A percentile compares a stretch with the other conserved stretches of the same genome.
Evolutionary conservation across 2,113 vertebrate genomes (phyloP).

Genomic region (Synodontis membranacea): DNA sequence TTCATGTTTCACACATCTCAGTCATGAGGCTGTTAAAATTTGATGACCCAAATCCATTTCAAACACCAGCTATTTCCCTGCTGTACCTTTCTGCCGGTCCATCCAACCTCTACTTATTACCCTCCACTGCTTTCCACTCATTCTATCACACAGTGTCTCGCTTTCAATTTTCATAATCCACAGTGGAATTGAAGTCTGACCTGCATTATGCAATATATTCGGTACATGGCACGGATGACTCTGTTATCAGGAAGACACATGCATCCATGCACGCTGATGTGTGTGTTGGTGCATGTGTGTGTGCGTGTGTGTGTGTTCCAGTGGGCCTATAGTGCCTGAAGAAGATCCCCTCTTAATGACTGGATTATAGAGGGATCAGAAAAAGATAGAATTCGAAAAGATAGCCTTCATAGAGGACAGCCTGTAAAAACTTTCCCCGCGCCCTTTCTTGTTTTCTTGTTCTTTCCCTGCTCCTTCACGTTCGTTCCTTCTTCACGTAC

Average conservation of each 20-base stretch:
- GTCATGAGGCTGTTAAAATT: constrained; percentile 21
- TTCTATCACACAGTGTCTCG: neutral
- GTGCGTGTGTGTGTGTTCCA: constrained; percentile 5
- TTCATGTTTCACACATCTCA: neutral
- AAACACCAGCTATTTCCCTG: neutral
- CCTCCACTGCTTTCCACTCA: neutral
- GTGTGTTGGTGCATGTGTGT: constrained; percentile 8
- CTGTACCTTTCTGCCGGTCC: neutral
- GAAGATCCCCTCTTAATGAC: constrained; percentile 33
- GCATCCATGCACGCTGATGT: constrained; percentile 13
- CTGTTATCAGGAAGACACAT: constrained; percentile 15
- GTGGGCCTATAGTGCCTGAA: constrained; percentile 10
- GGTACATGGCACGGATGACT: constrained; percentile 8
- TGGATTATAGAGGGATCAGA: constrained; percentile 35
- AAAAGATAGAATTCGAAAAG: constrained; percentile 19
- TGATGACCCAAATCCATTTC: constrained; percentile 37
- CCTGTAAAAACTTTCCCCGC: neutral
- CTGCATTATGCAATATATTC: constrained; percentile 32
- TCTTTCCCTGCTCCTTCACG: neutral
- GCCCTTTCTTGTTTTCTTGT: neutral
- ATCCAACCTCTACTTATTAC: neutral
- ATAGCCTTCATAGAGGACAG: neutral
- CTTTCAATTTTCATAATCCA: constrained; percentile 41
- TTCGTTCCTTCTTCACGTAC: neutral
- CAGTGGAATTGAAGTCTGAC: constrained; percentile 29